Conservation (phyloP, 1,140 invertebrate genomes). For the Theocolax elegans region DNA sequence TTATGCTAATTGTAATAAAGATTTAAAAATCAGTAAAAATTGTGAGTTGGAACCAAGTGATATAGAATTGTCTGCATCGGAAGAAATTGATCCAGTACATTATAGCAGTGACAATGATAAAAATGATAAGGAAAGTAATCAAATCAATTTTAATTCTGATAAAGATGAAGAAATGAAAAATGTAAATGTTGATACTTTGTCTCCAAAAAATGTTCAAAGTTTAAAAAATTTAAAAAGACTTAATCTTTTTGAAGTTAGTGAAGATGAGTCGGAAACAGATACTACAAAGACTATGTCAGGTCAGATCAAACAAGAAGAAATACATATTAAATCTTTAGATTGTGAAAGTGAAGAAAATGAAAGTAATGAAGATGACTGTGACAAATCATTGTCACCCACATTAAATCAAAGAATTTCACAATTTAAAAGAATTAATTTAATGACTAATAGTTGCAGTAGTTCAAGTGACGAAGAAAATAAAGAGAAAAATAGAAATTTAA, state of each 20-base stretch:
- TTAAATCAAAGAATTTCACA: conserved; percentile 3
- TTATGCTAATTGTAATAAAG: background rate
- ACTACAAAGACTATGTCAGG: background rate
- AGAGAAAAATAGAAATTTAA: background rate
- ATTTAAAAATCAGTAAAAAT: background rate
- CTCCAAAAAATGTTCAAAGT: background rate
- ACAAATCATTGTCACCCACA: background rate
- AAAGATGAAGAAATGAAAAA: background rate
- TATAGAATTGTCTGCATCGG: background rate
- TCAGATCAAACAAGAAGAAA: background rate
- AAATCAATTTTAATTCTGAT: background rate
- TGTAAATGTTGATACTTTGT: background rate
- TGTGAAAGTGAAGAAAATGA: background rate
- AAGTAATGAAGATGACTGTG: background rate
- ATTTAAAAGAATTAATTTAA: conserved; percentile 16
- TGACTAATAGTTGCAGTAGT: background rate
- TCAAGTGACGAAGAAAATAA: conserved; percentile 13
- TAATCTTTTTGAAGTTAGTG: background rate
- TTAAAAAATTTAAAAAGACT: background rate
- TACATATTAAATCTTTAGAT: background rate
- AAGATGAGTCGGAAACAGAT: background rate
- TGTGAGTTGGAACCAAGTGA: too few relatives aligned
- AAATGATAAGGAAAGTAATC: background rate
- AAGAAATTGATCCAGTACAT: too few relatives aligned
- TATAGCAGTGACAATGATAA: background rate